A percentile compares a stretch with the other conserved stretches of the same genome.
phyloP scores from a whole-genome alignment of 2,113 vertebrate genomes.

The Heterotilapia buettikoferi region DNA sequence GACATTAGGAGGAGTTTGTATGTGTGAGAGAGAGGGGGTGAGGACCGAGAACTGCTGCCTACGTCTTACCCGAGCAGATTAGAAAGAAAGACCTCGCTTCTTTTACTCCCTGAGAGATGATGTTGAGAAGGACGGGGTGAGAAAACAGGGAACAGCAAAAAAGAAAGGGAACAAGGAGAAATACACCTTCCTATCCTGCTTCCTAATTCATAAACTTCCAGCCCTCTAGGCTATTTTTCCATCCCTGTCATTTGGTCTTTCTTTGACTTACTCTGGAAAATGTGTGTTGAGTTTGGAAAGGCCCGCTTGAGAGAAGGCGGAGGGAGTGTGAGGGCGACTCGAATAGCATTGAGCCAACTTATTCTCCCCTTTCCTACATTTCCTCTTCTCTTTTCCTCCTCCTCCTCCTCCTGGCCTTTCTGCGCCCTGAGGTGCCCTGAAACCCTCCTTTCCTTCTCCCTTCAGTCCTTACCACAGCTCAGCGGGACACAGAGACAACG shows the following conservation, averaged over 20 bases:
- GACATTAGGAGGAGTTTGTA: constrained; percentile 2
- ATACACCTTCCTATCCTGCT: constrained; percentile 31
- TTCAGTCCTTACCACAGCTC: background rate
- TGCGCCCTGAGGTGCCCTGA: constrained; percentile 27
- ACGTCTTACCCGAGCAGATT: constrained; percentile 49
- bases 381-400: background rate
- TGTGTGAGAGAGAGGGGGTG: background rate
- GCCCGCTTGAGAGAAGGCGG: constrained; percentile 29
- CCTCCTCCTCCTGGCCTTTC: background rate
- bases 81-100: constrained; percentile 46
- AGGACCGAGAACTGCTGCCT: background rate
- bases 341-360: constrained; percentile 14
- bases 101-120: constrained; percentile 59
- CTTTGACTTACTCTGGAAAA: constrained; percentile 65
- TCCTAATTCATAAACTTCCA: constrained; percentile 43
- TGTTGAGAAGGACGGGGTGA: constrained; percentile 51
- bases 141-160: background rate
- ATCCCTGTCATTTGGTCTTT: background rate
- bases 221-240: background rate
- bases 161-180: background rate
- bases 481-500: constrained; percentile 54
- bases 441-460: background rate
- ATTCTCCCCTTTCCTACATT: background rate
- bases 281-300: constrained; percentile 73
- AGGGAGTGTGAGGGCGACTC: constrained; percentile 38